Base-by-base conservation (phyloP, 2,888 invertebrate species). In the Metacarcinus magister region DNA sequence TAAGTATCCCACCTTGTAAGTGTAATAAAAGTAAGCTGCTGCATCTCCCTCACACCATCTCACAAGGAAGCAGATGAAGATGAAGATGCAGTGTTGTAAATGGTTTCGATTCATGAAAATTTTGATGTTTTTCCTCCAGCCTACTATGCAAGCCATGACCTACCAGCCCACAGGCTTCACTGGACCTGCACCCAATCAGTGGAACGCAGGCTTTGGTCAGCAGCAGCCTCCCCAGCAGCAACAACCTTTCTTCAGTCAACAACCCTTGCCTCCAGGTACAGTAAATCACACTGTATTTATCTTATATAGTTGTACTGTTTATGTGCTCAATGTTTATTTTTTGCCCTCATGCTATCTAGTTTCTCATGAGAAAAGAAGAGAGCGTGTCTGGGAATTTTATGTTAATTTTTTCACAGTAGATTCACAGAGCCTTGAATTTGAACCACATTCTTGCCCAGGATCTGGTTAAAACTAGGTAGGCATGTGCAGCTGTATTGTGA, bases 211-310 rank as follows among this genome's bases (percentile, higher is more conserved):
- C 75, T 97, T 93, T 92, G 92, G 95, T 28, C 95, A 96, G 75
- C 97, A 97, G 60, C 97, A 97, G 93, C 97, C 96, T 48, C 96
- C 96, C 16, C 97, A 96, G 93, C 96, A 96, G 43, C 97, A 96
- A 67, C 96, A 96, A 92, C 89, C 95, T 5, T 96, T 96, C 87
- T 96, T 94, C 90, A 95, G 94, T 48, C 96, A 97, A 91, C 97
- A 96, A 67, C 96, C 95, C 7, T 94, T 97, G 82, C 97, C 96
- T 10, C 96, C 96, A 60, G 97, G 97, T 97, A 92, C 46, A 48
- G 48, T 48, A 60, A 39, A 39, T 39, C 39, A 39, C 39, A 39
- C 39, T 39, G 2, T 39, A 39, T 39, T 39, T 39, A 39, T 39
- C 39, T 39, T 39, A 39, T 39, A 39, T 39, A 39, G 39, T 39